These are phyloP conservation scores for Procambarus clarkii DNA, from an alignment of 1,140 invertebrate species.

Conservation along the genomic window DNA sequence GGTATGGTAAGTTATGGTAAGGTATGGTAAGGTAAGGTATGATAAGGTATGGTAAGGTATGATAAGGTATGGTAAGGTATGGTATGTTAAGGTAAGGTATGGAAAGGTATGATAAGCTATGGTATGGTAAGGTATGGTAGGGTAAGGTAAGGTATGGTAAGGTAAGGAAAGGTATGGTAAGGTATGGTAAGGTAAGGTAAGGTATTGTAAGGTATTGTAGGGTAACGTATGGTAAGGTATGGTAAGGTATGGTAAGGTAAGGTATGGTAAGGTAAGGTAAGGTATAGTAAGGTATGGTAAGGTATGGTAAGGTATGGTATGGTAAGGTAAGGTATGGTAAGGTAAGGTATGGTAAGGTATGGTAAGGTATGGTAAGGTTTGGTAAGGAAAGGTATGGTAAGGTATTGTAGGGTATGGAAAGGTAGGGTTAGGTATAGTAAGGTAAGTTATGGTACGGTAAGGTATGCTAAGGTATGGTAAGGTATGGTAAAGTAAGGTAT, in stretches of 20 bases:
- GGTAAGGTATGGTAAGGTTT: background rate
- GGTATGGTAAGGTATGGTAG: constrained; percentile 13
- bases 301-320: background rate
- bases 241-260: constrained; percentile 1
- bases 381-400: background rate
- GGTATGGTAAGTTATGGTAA: constrained; percentile 17
- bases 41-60: too few relatives aligned
- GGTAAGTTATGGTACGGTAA: background rate
- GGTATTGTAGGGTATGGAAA: background rate
- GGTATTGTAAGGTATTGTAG: background rate
- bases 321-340: constrained; percentile 2
- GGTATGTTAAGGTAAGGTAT: too few relatives aligned
- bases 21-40: too few relatives aligned
- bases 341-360: background rate
- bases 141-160: constrained; percentile 18
- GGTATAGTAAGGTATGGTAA: background rate
- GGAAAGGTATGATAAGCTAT: background rate
- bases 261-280: constrained; percentile 10
- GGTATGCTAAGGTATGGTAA: background rate
- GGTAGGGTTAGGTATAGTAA: background rate
- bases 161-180: background rate
- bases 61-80: too few relatives aligned
- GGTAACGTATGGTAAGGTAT: background rate
- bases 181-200: too few relatives aligned
- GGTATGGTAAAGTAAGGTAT: background rate